phyloP scores from a whole-genome alignment of 2,113 vertebrate species.

The Syrmaticus mikado region DNA sequence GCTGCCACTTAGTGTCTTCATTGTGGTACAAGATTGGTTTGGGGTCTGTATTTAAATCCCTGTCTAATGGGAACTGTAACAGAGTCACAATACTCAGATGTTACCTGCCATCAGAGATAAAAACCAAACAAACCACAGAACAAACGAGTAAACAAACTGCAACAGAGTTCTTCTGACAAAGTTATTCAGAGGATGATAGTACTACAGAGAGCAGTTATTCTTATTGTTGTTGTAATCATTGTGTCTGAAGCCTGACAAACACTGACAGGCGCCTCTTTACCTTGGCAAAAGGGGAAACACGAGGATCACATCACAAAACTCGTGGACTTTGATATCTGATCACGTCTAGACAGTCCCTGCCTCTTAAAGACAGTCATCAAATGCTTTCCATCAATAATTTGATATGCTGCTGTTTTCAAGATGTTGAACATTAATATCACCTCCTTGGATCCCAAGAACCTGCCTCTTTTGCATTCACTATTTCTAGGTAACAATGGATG shows the following conservation, averaged over 20 bases:
- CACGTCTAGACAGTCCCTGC: slow-evolving; percentile 72
- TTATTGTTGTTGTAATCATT: slow-evolving; percentile 38
- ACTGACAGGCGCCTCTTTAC: slow-evolving; percentile 69
- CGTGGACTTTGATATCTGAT: slow-evolving; percentile 76
- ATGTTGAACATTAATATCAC: slow-evolving; percentile 76
- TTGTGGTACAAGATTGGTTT: not conserved
- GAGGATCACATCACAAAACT: slow-evolving; percentile 80
- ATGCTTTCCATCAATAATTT: slow-evolving; percentile 76
- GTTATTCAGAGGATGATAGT: slow-evolving; percentile 25
- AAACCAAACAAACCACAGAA: not conserved
- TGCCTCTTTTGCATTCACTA: slow-evolving; percentile 51
- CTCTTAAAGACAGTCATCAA: slow-evolving; percentile 74
- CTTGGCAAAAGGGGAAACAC: slow-evolving; percentile 58
- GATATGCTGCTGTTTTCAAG: slow-evolving; percentile 76
- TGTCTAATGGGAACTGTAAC: not conserved
- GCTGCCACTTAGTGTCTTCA: not conserved
- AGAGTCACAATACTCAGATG: not conserved
- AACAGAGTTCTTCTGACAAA: slow-evolving; percentile 32
- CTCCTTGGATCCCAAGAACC: slow-evolving; percentile 62
- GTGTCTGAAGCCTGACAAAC: slow-evolving; percentile 67
- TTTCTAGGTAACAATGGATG: slow-evolving; percentile 22
- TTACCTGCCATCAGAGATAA: not conserved
- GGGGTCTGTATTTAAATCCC: not conserved
- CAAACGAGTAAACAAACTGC: slow-evolving; percentile 11
- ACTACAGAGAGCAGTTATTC: slow-evolving; percentile 26